Percentiles rank a stretch among this genome's conserved stretches.
Conservation (phyloP, 2,888 invertebrate genomes). For the Drosophila tanythrix region DNA sequence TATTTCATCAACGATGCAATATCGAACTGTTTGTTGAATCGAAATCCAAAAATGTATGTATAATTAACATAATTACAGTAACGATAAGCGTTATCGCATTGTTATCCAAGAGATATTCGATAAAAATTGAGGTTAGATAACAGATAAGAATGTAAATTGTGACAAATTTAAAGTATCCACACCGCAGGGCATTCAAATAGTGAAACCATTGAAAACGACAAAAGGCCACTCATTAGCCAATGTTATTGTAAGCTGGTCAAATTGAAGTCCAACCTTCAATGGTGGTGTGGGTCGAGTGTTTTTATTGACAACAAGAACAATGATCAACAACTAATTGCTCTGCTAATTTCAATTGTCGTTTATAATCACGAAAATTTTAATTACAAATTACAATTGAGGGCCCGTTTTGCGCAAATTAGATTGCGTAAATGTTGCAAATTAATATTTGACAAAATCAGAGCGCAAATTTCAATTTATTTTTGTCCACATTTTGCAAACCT, state of each 20-base stretch:
- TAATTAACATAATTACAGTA: neutral
- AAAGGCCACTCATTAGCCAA: conserved; percentile 66
- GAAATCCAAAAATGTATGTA: neutral
- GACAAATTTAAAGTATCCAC: neutral
- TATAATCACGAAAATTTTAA: conserved; percentile 75
- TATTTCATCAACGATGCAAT: neutral
- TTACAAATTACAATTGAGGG: conserved; percentile 74
- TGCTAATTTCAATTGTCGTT: conserved; percentile 76
- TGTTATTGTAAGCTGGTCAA: conserved; percentile 28
- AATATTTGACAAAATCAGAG: conserved; percentile 61
- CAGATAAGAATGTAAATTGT: neutral
- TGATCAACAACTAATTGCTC: conserved; percentile 74
- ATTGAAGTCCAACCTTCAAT: neutral
- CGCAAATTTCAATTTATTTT: conserved; percentile 46
- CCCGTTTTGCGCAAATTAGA: conserved; percentile 59
- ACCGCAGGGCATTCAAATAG: conserved; percentile 32
- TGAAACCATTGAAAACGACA: conserved; percentile 28
- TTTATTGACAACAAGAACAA: conserved; percentile 43
- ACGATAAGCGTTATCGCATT: neutral
- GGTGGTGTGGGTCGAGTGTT: neutral
- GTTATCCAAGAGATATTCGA: neutral
- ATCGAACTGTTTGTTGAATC: neutral
- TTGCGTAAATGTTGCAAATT: conserved; percentile 73
- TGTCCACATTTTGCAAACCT: conserved; percentile 17
- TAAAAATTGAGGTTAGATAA: neutral